Evolutionary conservation across 2,113 vertebrate species (phyloP).

Genomic region (Hystrix cristata): DNA sequence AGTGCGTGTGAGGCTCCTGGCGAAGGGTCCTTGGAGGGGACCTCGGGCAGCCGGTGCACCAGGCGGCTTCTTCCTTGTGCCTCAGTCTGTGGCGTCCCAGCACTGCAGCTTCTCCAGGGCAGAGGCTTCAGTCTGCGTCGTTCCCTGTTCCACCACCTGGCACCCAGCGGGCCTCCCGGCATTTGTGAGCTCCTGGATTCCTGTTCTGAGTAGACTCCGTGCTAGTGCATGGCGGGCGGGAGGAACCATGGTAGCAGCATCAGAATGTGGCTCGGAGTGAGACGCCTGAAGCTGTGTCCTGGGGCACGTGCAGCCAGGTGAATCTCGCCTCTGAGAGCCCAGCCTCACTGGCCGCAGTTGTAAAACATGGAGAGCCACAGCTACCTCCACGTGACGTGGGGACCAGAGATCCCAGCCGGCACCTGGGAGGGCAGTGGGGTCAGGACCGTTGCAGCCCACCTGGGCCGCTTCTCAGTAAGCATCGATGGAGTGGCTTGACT

Average conservation of each 20-base stretch:
- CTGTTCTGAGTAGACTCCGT: rapidly evolving
- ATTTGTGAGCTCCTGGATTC: rapidly evolving
- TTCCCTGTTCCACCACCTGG: background rate
- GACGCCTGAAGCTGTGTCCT: background rate
- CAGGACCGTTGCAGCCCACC: no score
- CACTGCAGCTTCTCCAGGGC: background rate
- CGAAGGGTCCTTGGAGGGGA: background rate
- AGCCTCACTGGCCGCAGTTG: background rate
- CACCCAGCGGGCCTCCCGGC: rapidly evolving
- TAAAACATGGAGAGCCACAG: background rate
- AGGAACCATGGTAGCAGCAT: rapidly evolving
- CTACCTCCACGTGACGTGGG: rapidly evolving
- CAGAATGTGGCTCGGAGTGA: background rate
- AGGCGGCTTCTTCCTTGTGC: rapidly evolving
- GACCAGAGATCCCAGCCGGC: background rate
- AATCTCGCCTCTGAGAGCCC: background rate
- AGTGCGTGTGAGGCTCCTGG: no score
- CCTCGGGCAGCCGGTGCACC: rapidly evolving
- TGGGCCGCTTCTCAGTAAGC: background rate
- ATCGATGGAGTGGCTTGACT: no score
- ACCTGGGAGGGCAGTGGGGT: rapidly evolving
- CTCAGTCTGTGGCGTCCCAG: background rate
- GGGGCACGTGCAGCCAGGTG: no score
- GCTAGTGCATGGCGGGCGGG: rapidly evolving
- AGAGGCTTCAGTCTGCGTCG: background rate